phyloP scores from a whole-genome alignment of 2,888 invertebrate species.

The Anthophora plumipes region DNA sequence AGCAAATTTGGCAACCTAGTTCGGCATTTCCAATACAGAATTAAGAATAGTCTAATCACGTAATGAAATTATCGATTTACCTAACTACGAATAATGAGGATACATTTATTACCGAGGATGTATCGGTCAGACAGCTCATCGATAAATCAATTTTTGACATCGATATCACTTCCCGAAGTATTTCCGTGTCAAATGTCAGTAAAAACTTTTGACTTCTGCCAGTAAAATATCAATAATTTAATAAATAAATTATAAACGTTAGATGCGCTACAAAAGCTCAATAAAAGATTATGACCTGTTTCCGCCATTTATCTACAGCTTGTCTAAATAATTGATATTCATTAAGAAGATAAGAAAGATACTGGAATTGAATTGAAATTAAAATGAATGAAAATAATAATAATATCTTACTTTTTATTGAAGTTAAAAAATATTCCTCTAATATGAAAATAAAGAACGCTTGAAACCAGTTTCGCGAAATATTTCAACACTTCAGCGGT shows the following conservation, averaged over 20 bases:
- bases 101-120: not conserved
- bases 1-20: not conserved
- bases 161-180: not conserved
- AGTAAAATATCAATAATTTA: not conserved
- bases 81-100: not conserved
- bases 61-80: not conserved
- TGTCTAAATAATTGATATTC: not conserved
- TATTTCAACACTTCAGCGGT: not conserved
- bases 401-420: not conserved
- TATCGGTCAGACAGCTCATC: not conserved
- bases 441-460: not conserved
- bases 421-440: not conserved
- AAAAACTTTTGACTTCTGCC: not conserved
- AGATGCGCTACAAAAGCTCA: not conserved
- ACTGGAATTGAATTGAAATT: not conserved
- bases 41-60: not conserved
- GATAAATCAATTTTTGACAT: conserved; percentile 8
- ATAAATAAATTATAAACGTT: not conserved
- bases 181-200: conserved; percentile 19
- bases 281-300: not conserved
- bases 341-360: not conserved
- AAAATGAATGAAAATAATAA: not conserved
- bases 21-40: not conserved
- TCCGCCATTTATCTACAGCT: not conserved
- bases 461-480: not conserved